Evolutionary conservation across 1,140 invertebrate species (phyloP), one percentile per base, ranked within the genome.

Genomic region (Monochamus saltuarius): DNA sequence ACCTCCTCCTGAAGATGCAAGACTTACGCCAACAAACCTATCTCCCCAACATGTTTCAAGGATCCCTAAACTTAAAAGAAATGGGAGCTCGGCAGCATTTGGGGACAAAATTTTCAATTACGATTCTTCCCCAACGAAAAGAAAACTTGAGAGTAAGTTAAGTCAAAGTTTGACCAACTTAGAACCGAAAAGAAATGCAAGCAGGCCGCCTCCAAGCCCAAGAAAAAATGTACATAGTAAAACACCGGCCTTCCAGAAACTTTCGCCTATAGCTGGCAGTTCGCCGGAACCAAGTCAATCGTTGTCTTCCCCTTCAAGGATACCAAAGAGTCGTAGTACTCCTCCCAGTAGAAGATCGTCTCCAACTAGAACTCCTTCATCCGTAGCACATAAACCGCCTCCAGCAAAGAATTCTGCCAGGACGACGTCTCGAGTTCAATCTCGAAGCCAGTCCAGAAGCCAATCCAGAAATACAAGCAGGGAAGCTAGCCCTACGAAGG

Each of bases 231-330:
- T 50, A n/a, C 35, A 49, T 10, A 46, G 50, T 0, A 56, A 43
- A 13, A 54, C 42, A 9, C 51, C 62, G 7, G 68, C 73, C 2
- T 74, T 75, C 54, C 62, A 69, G 46, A 61, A 69, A 46, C 59
- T 77, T 11, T 75, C 73, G 8, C 75, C 75, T 10, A 77, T 77
- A 14, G 62, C 67, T 50, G 69, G 71, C 19, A 74, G 73, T 65
- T 74, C 73, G 36, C 75, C 74, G 10, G 75, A 77, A 62, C 70
- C 75, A 19, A 72, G 73, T 56, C 62, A 73, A 65, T 69, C 67
- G 16, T 58, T 71, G 70, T 75, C 73, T 74, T 75, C 75, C 69
- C 73, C 74, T 17, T 70, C 71, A 9, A 66, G 67, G 51, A 71
- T 73, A 14, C 66, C 71, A 14, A 62, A 40, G 47, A 72, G 64